Evolutionary conservation across 2,888 invertebrate genomes (phyloP).

Genomic region (Metalampra italica): DNA sequence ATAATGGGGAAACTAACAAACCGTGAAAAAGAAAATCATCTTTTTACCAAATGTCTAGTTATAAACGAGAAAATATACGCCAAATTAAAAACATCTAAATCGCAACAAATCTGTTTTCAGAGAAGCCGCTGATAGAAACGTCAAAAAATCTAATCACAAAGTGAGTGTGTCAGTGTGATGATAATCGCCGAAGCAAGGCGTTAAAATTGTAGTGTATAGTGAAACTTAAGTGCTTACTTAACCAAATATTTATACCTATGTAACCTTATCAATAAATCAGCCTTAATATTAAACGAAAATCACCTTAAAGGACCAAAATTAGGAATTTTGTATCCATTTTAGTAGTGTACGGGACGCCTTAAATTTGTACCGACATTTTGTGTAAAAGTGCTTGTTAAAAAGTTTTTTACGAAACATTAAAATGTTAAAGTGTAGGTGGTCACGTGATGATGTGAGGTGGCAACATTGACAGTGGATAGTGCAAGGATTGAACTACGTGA

Average conservation of each 20-base stretch:
- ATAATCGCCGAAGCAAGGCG: conserved; percentile 55
- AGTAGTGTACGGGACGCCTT: conserved; percentile 57
- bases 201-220: conserved; percentile 52
- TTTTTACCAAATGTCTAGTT: too few species aligned
- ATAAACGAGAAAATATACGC: conserved; percentile 25
- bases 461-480: not conserved
- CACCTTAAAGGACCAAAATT: conserved; percentile 70
- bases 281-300: conserved; percentile 54
- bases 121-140: conserved; percentile 22
- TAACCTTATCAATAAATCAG: conserved; percentile 47
- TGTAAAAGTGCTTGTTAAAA: conserved; percentile 22
- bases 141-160: conserved; percentile 27
- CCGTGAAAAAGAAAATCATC: too few species aligned
- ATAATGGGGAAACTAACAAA: too few species aligned
- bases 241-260: conserved; percentile 53
- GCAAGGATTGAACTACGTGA: conserved; percentile 25
- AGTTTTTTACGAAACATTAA: conserved; percentile 11
- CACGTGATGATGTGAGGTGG: not conserved
- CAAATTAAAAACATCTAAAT: conserved; percentile 16
- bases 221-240: conserved; percentile 54
- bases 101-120: conserved; percentile 13
- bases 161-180: conserved; percentile 30
- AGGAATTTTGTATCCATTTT: conserved; percentile 60
- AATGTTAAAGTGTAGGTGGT: conserved; percentile 12
- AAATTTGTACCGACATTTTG: conserved; percentile 51